phyloP scores from a whole-genome alignment of 2,797 vertebrate species.

The Novumbra hubbsi region DNA sequence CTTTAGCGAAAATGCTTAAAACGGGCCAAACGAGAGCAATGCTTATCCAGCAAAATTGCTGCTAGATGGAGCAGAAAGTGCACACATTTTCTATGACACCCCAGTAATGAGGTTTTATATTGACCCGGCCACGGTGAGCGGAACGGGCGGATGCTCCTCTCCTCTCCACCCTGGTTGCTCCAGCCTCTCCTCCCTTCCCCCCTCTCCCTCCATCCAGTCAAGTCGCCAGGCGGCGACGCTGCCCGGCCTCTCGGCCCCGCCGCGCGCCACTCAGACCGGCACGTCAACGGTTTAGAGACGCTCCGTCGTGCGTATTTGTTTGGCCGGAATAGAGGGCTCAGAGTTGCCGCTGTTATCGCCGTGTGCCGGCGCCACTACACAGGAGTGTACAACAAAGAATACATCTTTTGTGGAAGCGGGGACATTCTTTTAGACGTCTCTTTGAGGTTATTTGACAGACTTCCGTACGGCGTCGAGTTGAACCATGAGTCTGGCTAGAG shows the following conservation, averaged over 20 bases:
- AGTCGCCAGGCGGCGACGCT: conserved; percentile 7
- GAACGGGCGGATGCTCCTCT: conserved; percentile 50
- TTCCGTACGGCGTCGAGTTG: conserved; percentile 40
- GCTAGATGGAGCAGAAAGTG: conserved; percentile 87
- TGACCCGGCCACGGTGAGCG: conserved; percentile 75
- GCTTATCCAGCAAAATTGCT: conserved; percentile 87
- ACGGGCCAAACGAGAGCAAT: conserved; percentile 79
- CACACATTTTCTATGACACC: conserved; percentile 86
- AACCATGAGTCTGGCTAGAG: not conserved
- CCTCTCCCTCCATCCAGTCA: conserved; percentile 54
- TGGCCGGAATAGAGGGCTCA: conserved; percentile 41
- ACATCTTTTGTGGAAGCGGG: conserved; percentile 48
- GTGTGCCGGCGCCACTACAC: conserved; percentile 30
- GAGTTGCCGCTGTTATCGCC: conserved; percentile 26
- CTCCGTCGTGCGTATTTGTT: conserved; percentile 53
- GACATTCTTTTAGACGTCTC: conserved; percentile 55
- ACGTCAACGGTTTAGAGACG: conserved; percentile 64
- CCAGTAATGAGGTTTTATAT: conserved; percentile 86
- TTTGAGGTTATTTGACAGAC: conserved; percentile 48
- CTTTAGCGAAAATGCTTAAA: conserved; percentile 68
- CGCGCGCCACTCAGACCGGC: conserved; percentile 55
- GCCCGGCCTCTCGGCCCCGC: conserved; percentile 38
- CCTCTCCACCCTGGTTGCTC: conserved; percentile 40
- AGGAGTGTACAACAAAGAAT: conserved; percentile 47
- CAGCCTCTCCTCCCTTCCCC: conserved; percentile 39